Evolutionary conservation across 2,113 vertebrate species (phyloP), one percentile per base, ranked within the genome.

Genomic region (Rhagologus leucostigma): DNA sequence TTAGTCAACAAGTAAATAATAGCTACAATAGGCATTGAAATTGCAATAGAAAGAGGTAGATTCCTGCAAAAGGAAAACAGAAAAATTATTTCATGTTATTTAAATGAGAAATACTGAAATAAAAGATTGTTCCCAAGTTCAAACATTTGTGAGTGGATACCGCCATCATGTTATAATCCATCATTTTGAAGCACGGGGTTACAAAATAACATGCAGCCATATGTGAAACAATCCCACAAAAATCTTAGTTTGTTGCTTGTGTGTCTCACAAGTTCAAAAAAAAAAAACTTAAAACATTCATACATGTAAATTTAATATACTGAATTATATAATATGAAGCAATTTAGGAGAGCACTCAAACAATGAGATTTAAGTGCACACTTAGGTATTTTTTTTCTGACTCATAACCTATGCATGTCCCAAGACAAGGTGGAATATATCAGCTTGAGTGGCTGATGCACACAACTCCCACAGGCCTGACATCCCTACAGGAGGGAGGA

Each of bases 1-100:
- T 98, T 99, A 73, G 98, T 99, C 97, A 99, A 69, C 80, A 99
- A 91, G 95, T 99, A 99, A 96, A 98, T 98, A 87, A 98, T 57
- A 42, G 98, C 98, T 91, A 99, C 98, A 46, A 98, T 95, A 53
- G 98, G 98, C 98, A 99, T 98, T 71, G 98, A 98, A 89, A 98
- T 96, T 56, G 98, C 98, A 69, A 99, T 99, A 78, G 98, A 98
- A 93, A 98, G 89, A 27, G 98, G 98, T n/a, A 99, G 96, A 94
- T 99, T 99, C 95, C 98, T 98, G 84, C 22, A 92, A 62, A 78
- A 89, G 80, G 70, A 95, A 91, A 84, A 69, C 4, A 7, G 46
- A 57, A 87, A n/a, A 67, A 87, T 53, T 63, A 93, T 57, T 55
- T 84, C 30, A 57, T 29, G 9, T 22, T 81, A 49, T 89, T 89